phyloP scores from a whole-genome alignment of 1,140 invertebrate species.

The Steinernema khuongi region DNA sequence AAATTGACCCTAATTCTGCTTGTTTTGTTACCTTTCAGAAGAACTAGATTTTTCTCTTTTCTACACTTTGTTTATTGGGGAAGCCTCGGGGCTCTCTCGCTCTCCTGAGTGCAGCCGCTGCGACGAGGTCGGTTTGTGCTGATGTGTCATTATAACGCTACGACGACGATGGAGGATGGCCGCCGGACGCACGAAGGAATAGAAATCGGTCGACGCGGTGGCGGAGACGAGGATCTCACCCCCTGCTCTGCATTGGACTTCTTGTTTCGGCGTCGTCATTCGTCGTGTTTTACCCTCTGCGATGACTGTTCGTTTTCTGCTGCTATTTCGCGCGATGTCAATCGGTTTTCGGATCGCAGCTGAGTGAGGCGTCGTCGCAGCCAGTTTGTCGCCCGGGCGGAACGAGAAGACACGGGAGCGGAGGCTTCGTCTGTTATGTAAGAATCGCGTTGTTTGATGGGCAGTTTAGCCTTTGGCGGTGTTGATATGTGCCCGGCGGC shows the following conservation, averaged over 20 bases:
- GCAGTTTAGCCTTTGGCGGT: no score
- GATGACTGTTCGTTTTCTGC: not conserved
- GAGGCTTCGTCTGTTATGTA: not conserved
- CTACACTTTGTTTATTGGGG: no score
- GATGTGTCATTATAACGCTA: slow-evolving; percentile 3
- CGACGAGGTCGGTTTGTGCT: slow-evolving; percentile 9
- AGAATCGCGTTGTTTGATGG: no score
- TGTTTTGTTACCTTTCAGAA: not conserved
- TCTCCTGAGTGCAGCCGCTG: not conserved
- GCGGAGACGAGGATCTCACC: slow-evolving; percentile 18
- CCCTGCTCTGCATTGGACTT: not conserved
- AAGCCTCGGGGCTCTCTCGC: no score
- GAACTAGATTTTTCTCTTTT: not conserved
- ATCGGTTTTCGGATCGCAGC: not conserved
- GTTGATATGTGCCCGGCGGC: not conserved
- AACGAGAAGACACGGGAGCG: not conserved
- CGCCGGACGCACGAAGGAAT: slow-evolving; percentile 16
- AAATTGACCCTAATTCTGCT: no score
- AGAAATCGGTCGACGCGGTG: not conserved
- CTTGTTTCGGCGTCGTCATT: not conserved
- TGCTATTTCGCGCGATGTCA: not conserved
- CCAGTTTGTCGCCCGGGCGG: not conserved
- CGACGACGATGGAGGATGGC: no score
- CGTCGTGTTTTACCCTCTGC: slow-evolving; percentile 13
- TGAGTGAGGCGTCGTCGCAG: not conserved